Base-by-base conservation (phyloP, 2,797 vertebrate species). In the Nannoperca obscura region DNA sequence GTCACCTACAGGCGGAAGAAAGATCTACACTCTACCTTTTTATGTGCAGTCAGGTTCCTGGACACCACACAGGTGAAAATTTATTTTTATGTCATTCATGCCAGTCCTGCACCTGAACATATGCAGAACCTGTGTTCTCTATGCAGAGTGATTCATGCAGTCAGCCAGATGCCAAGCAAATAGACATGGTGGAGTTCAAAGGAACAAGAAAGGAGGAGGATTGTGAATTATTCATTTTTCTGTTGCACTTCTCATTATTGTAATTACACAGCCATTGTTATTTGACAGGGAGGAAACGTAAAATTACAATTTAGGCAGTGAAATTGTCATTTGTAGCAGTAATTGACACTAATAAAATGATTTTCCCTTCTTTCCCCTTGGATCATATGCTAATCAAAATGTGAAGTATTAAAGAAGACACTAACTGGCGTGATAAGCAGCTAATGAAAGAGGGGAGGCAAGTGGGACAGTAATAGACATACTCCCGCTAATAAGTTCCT, bases 361-460 rank as follows among this genome's bases (percentile, higher is more conserved):
- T 88, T 91, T 80, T 87, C 87, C 79, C 74, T 40, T 76, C 73
- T 84, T 84, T 62, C 77, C 87, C 78, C 36, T 74, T 77, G 86
- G 92, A 93, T 93, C 91, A 92, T 88, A 92, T 93, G 90, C 91
- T 91, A 92, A 94, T 95, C 90, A 94, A 89, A 91, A 92, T 93
- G 85, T 93, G 93, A 94, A 94, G 90, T 92, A 95, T 96, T 92
- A 92, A 92, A 92, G 90, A 90, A 91, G 93, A 91, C 93, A 94
- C 86, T 86, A 93, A 93, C 89, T 44, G 88, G 88, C 76, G 64
- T 93, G 91, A 94, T 93, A 89, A 93, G 86, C 80, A 74, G 76
- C 82, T 94, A 93, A 94, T 95, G 89, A 94, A 93, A 92, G 88
- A 91, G 85, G 82, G 88, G 85, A 89, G 86, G 89, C 82, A 89